A percentile compares a stretch with the other conserved stretches of the same genome.
Conservation (phyloP, 23 tunicate species). For the Botrylloides violaceus region DNA sequence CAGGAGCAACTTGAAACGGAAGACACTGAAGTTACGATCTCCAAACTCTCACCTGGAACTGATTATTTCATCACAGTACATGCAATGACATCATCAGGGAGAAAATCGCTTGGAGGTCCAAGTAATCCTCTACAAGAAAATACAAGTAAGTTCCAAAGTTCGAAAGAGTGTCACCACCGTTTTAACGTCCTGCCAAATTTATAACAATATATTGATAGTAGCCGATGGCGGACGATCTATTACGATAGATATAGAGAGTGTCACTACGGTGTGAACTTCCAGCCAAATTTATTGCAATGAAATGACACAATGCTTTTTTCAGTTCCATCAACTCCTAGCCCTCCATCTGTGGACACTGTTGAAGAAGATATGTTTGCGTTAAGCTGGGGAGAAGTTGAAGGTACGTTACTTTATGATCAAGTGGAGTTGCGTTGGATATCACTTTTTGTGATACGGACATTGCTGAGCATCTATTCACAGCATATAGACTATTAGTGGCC, state of each 20-base stretch:
- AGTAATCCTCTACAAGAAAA: not conserved
- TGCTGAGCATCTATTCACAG: no score
- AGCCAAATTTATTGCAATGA: not conserved
- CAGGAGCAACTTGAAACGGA: not conserved
- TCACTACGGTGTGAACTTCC: no score
- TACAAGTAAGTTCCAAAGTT: conserved; percentile 22
- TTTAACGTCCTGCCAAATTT: no score
- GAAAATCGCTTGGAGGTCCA: not conserved
- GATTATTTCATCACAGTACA: conserved; percentile 12
- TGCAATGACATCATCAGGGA: not conserved
- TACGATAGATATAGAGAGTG: no score
- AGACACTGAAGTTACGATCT: not conserved
- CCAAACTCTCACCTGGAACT: conserved; percentile 18
- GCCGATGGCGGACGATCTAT: no score
- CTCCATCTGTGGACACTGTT: conserved; percentile 20
- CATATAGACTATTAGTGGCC: no score
- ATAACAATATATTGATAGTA: no score
- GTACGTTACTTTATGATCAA: conserved; percentile 16
- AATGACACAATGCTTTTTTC: not conserved
- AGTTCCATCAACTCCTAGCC: conserved; percentile 61
- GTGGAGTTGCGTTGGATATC: no score
- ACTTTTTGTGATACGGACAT: no score
- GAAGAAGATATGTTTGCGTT: conserved; percentile 18
- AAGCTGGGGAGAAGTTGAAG: conserved; percentile 39
- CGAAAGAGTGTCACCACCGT: no score